Percentiles rank a stretch among this genome's conserved stretches.
phyloP scores from a whole-genome alignment of 2,797 vertebrate genomes.

The Gila robusta region DNA sequence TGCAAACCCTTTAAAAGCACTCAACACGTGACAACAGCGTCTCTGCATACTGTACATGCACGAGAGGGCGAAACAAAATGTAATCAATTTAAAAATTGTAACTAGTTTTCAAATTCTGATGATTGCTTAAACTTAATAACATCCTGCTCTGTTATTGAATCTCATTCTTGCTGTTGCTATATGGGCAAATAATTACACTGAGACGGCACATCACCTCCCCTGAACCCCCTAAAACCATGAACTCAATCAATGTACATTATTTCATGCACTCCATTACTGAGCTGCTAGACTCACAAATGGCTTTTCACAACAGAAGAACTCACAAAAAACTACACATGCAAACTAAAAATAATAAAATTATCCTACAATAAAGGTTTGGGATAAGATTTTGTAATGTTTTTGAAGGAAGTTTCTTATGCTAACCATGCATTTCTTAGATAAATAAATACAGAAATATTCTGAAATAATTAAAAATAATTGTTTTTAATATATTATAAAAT shows the following conservation, averaged over 20 bases:
- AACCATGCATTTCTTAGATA: not conserved
- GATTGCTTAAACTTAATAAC: slow-evolving; percentile 72
- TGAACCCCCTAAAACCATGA: slow-evolving; percentile 71
- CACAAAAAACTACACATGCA: not conserved
- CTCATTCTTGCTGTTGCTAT: slow-evolving; percentile 62
- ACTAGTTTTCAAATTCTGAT: slow-evolving; percentile 67
- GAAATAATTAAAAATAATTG: not conserved
- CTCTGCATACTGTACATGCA: not conserved
- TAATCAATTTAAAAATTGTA: slow-evolving; percentile 57
- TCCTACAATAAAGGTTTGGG: not conserved
- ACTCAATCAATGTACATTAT: slow-evolving; percentile 83
- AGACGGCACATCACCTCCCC: slow-evolving; percentile 70
- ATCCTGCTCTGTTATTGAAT: slow-evolving; percentile 76
- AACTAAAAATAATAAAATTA: not conserved
- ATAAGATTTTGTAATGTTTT: not conserved
- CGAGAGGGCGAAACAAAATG: not conserved
- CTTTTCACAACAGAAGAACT: not conserved
- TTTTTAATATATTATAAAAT: not conserved
- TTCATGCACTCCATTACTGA: slow-evolving; percentile 76
- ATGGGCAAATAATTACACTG: slow-evolving; percentile 72
- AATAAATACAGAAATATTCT: not conserved
- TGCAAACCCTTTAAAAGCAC: slow-evolving; percentile 32
- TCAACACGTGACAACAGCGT: not conserved
- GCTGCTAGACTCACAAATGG: slow-evolving; percentile 45
- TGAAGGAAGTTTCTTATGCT: not conserved